Evolutionary conservation across 2,113 vertebrate genomes (phyloP).

Genomic region (Odobenus rosmarus): DNA sequence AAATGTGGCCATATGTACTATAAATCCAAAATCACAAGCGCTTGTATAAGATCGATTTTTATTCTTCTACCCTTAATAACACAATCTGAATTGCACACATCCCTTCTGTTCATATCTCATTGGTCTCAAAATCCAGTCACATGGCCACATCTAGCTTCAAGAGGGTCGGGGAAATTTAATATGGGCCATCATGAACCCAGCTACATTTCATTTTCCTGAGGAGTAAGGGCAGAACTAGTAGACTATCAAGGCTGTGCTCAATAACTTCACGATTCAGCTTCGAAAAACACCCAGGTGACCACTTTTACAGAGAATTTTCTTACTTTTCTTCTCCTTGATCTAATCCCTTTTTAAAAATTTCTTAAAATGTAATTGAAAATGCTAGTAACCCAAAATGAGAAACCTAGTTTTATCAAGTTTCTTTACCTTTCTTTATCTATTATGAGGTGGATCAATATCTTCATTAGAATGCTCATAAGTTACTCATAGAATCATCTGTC

Average conservation of each 20-base stretch:
- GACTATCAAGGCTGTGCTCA: not conserved
- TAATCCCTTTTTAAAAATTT: not conserved
- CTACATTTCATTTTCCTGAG: not conserved
- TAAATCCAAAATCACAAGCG: slow-evolving; percentile 37
- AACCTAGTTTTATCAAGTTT: slow-evolving; percentile 19
- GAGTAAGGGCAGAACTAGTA: not conserved
- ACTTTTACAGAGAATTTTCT: not conserved
- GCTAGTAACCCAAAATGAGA: not conserved
- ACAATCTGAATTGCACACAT: not conserved
- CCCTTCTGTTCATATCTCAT: not conserved
- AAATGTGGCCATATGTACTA: not conserved
- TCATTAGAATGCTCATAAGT: not conserved
- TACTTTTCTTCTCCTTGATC: not conserved
- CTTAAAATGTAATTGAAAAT: slow-evolving; percentile 13
- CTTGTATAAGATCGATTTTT: not conserved
- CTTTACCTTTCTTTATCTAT: not conserved
- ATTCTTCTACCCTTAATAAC: not conserved
- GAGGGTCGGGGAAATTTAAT: not conserved
- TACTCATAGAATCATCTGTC: not conserved
- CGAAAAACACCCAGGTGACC: not conserved
- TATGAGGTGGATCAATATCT: not conserved
- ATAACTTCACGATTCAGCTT: not conserved
- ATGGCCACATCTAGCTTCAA: not conserved
- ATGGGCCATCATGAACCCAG: not conserved
- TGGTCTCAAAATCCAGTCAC: not conserved